Evolutionary conservation across 2,888 invertebrate species (phyloP).

Genomic region (Scelioninae gen. 1): DNA sequence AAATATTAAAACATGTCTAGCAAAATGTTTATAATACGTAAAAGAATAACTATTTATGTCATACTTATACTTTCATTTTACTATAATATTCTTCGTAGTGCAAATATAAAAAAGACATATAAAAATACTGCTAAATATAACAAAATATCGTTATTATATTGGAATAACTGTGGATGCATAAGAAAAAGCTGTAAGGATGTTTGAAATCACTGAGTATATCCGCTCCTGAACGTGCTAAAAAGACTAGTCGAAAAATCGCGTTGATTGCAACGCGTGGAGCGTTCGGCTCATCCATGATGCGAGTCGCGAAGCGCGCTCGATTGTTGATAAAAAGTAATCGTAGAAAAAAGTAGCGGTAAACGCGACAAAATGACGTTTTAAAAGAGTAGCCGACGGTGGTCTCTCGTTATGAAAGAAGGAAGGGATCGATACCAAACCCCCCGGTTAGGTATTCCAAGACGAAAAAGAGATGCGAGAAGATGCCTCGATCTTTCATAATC

Average conservation of each 20-base stretch:
- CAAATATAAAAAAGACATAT: no score
- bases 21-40: no score
- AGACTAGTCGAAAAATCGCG: constrained; percentile 56
- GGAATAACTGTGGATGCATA: no score
- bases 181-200: no score
- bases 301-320: constrained; percentile 52
- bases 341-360: constrained; percentile 78
- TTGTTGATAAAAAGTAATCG: constrained; percentile 77
- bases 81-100: no score
- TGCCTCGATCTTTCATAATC: constrained; percentile 65
- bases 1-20: no score
- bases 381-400: constrained; percentile 76
- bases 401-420: constrained; percentile 59
- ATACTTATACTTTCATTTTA: no score
- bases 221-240: constrained; percentile 31
- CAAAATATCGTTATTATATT: no score
- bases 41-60: no score
- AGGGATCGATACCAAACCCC: constrained; percentile 74
- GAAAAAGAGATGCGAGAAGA: constrained; percentile 51
- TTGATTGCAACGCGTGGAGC: constrained; percentile 56
- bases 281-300: constrained; percentile 57
- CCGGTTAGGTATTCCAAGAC: constrained; percentile 71
- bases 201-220: constrained; percentile 1
- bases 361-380: constrained; percentile 80
- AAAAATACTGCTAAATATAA: no score